Evolutionary conservation across 1,140 invertebrate species (phyloP).

Genomic region (Ostrea edulis): DNA sequence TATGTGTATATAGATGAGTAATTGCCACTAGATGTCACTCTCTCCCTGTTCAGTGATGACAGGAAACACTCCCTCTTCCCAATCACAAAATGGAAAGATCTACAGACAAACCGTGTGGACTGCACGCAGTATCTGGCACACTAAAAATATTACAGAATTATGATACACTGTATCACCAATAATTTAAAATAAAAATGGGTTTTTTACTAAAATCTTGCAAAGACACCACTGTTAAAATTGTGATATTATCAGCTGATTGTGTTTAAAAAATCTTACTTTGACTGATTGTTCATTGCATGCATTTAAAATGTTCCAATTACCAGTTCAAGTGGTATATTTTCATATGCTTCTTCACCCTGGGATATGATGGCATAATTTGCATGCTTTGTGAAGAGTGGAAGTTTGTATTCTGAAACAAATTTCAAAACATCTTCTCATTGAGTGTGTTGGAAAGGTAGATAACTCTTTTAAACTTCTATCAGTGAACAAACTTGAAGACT

Average conservation of each 20-base stretch:
- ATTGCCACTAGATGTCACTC: neutral
- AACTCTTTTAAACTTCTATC: neutral
- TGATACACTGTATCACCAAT: too few relatives aligned
- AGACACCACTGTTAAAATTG: neutral
- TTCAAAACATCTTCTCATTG: neutral
- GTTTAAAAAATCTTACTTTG: neutral
- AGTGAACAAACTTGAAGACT: neutral
- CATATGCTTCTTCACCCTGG: conserved; percentile 32
- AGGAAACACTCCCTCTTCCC: conserved; percentile 55
- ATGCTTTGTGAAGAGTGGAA: conserved; percentile 40
- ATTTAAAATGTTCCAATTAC: conserved; percentile 28
- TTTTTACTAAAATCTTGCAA: too few relatives aligned
- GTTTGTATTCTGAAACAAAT: conserved; percentile 43
- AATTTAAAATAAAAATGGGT: too few relatives aligned
- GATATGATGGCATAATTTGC: neutral
- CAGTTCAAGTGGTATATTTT: conserved; percentile 47
- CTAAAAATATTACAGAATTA: conserved; percentile 49
- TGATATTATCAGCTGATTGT: neutral
- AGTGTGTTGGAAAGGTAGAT: neutral
- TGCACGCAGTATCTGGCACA: conserved; percentile 64
- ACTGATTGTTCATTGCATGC: neutral
- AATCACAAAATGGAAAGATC: conserved; percentile 58
- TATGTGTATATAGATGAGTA: conserved; percentile 28
- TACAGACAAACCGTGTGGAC: conserved; percentile 56
- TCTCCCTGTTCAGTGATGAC: conserved; percentile 46